Conservation (phyloP, 2,797 vertebrate species). For the Danio choprae region DNA sequence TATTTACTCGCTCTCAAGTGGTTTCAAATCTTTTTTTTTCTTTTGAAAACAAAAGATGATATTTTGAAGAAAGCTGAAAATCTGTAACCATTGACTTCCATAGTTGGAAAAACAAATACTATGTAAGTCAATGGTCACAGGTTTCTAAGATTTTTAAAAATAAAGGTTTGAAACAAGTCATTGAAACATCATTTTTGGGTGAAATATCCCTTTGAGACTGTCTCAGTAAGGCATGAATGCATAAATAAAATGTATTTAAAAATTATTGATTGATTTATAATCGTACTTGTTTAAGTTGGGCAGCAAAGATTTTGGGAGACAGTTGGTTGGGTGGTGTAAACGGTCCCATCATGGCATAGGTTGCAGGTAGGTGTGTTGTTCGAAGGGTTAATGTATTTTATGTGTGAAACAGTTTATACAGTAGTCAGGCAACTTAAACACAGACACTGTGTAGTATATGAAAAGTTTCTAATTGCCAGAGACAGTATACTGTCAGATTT, state of each 20-base stretch:
- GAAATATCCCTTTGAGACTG: not conserved
- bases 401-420: constrained; percentile 20
- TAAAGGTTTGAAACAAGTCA: no score
- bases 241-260: constrained; percentile 4
- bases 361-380: constrained; percentile 74
- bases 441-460: constrained; percentile 2
- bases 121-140: no score
- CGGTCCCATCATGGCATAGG: constrained; percentile 70
- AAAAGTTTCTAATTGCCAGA: constrained; percentile 13
- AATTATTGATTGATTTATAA: not conserved
- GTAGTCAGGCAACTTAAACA: constrained; percentile 16
- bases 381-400: constrained; percentile 80
- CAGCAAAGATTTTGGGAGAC: constrained; percentile 65
- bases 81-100: no score
- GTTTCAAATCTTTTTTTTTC: no score
- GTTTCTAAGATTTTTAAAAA: no score
- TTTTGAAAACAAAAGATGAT: no score
- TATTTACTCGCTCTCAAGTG: no score
- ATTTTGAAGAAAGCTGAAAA: no score
- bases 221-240: not conserved
- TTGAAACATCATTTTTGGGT: no score
- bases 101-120: no score
- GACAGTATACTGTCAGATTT: not conserved
- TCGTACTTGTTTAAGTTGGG: not conserved
- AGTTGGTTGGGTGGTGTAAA: constrained; percentile 70